Percentiles rank a stretch among this genome's conserved stretches.
phyloP scores from a whole-genome alignment of 2,113 vertebrate genomes.

The Saimiri boliviensis region DNA sequence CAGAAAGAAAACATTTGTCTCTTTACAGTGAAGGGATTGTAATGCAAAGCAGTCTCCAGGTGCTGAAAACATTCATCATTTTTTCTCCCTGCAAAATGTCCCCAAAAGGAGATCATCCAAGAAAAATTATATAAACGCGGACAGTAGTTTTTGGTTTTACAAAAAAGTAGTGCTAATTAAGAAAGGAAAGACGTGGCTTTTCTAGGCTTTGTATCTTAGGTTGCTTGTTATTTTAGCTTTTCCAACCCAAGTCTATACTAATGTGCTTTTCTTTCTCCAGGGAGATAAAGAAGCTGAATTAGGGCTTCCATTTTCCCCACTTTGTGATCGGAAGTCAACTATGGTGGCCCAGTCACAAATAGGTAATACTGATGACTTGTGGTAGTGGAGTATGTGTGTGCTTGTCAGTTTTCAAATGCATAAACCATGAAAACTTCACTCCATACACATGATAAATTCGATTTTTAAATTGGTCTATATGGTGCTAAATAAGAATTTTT shows the following conservation, averaged over 20 bases:
- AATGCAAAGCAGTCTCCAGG: neutral
- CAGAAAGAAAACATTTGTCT: neutral
- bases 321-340: constrained; percentile 97
- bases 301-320: constrained; percentile 96
- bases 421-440: neutral
- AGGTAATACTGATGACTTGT: constrained; percentile 83
- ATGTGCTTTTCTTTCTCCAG: constrained; percentile 82
- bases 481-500: neutral
- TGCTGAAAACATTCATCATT: neutral
- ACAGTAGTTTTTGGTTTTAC: constrained; percentile 37
- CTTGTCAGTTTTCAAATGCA: neutral
- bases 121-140: neutral
- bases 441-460: neutral
- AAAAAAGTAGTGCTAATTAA: neutral
- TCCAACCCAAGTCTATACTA: neutral
- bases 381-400: neutral
- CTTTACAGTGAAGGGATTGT: neutral
- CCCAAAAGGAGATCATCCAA: neutral
- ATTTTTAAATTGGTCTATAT: neutral
- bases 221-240: neutral
- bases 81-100: neutral
- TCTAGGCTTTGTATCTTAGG: neutral
- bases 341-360: constrained; percentile 99
- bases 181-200: neutral
- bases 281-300: constrained; percentile 97